Evolutionary conservation across 2,888 invertebrate genomes (phyloP).

Genomic region (Coecobrya sp.): DNA sequence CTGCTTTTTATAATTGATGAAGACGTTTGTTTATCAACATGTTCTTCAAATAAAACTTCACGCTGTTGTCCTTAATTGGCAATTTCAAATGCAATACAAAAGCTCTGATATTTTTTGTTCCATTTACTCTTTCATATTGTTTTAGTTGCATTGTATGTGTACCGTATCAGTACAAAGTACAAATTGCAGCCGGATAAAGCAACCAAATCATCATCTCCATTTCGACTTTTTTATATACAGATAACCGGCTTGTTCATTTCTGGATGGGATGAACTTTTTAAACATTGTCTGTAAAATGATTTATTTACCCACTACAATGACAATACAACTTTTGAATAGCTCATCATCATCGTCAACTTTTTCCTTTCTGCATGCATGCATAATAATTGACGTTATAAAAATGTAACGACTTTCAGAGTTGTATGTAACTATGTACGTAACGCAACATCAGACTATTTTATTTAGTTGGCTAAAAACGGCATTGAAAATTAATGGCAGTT

Average conservation of each 20-base stretch:
- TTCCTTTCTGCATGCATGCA: not conserved
- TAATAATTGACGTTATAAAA: not conserved
- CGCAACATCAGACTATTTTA: not conserved
- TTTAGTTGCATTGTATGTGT: not conserved
- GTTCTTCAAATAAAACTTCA: not conserved
- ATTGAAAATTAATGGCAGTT: not conserved
- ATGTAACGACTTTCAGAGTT: not conserved
- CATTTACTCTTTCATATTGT: not conserved
- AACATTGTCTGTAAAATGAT: too few relatives aligned
- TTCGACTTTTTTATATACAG: not conserved
- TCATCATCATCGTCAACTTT: too few relatives aligned
- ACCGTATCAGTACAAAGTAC: not conserved
- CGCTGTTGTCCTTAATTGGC: not conserved
- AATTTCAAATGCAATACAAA: not conserved
- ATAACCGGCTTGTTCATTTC: too few relatives aligned
- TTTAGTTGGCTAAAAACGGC: not conserved
- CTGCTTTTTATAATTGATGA: constrained; percentile 15
- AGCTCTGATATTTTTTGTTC: not conserved
- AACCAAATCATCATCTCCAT: not conserved
- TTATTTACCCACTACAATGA: too few relatives aligned
- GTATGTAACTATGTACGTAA: not conserved
- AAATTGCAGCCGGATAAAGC: too few relatives aligned
- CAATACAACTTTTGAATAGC: too few relatives aligned
- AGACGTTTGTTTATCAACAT: not conserved
- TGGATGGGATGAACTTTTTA: too few relatives aligned